Base-by-base conservation (phyloP, 2,113 vertebrate species). In the Etheostoma spectabile region DNA sequence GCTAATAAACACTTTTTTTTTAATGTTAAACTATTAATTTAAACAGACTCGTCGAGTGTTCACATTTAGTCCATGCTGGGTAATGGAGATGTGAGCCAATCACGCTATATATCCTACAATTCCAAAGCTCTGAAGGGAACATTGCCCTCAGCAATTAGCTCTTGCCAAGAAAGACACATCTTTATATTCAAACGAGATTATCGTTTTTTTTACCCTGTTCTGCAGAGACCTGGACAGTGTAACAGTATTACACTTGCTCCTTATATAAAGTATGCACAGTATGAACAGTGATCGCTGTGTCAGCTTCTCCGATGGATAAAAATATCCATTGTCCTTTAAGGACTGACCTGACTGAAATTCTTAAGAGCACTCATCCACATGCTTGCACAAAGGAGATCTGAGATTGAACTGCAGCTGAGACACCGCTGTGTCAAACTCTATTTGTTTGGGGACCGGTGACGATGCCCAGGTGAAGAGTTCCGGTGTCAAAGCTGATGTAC, bases 321-420 rank as follows among this genome's bases (percentile, higher is more conserved):
- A 86, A 84, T 85, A 85, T 62, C 22, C 74, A 51, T 70, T 73
- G 79, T 76, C 86, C 75, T 91, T 77, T 55, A 85, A 78, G 70
- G 53, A 61, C 78, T 80, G 78, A 84, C 80, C 75, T 82, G 76
- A 90, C 68, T 61, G 18, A 35, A 86, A 87, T 33, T 70, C 67
- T 77, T 82, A 63, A 55, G 79, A 69, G 74, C 35, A 0, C 57
- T 84, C 74, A 65, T 80, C 83, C 84, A 72, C 52, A 72, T 64
- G 78, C 48, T 84, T 18, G 69, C 61, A 80, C 52, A 75, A 57
- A 73, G 33, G 56, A 56, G 59, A 77, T 63, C 55, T 8, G 22
- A 56, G 64, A 80, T 46, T 78, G 67, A 88, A 76, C 71, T 66
- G 61, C 80, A 79, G 85, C 82, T 78, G 77, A 84, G 82, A 63